phyloP scores from a whole-genome alignment of 2,888 invertebrate species.

The Agelastica alni region DNA sequence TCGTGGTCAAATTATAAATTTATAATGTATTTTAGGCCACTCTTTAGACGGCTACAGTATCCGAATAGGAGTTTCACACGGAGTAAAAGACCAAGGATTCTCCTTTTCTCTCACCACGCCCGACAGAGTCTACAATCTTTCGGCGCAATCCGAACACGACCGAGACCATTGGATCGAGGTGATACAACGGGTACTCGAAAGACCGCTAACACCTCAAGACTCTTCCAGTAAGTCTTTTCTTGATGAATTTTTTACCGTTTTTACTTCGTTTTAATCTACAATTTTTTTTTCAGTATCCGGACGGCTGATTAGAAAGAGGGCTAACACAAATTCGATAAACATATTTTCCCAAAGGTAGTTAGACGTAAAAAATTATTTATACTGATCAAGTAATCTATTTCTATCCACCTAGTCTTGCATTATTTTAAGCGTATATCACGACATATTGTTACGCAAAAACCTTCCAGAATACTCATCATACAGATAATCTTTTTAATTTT shows the following conservation, averaged over 20 bases:
- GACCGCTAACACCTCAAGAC: conserved; percentile 79
- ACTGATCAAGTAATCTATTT: conserved; percentile 25
- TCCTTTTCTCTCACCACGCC: conserved; percentile 84
- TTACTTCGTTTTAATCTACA: not conserved
- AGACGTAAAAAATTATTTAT: too few species aligned
- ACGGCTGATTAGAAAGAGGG: conserved; percentile 71
- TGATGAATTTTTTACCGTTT: not conserved
- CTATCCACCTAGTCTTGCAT: conserved; percentile 38
- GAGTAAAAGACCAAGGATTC: conserved; percentile 76
- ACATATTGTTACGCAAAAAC: conserved; percentile 19
- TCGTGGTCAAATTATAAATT: too few species aligned
- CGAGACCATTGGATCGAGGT: conserved; percentile 80
- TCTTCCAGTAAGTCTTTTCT: conserved; percentile 64
- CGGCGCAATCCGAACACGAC: conserved; percentile 76
- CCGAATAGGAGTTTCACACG: conserved; percentile 67
- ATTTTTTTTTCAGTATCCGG: conserved; percentile 64
- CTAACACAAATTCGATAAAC: conserved; percentile 73
- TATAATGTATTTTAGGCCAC: conserved; percentile 61
- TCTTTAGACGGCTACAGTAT: conserved; percentile 77
- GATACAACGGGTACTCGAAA: conserved; percentile 73
- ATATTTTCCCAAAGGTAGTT: conserved; percentile 76
- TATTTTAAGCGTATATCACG: conserved; percentile 27
- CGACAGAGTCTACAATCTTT: conserved; percentile 74
- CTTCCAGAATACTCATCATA: conserved; percentile 33
- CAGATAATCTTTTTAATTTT: conserved; percentile 1